Base-by-base conservation (phyloP, 2,888 invertebrate species). In the Andrena chrysosceles region DNA sequence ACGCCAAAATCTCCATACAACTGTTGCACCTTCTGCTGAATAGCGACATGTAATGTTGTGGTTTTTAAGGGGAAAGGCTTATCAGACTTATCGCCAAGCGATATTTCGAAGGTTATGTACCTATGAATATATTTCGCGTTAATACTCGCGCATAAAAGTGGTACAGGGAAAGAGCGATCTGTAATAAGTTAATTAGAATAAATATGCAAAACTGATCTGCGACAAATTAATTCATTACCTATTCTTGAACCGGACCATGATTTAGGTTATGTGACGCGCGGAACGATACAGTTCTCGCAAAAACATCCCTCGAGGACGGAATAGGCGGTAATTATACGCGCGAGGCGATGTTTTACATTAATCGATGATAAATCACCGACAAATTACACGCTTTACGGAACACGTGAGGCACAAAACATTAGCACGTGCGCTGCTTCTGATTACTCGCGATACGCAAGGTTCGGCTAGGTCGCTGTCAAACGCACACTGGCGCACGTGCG, bases 1-100 rank as follows among this genome's bases (percentile, higher is more conserved):
- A 95, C 94, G 10, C 97, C 98, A 92, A 96, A 97, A 91, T 97
- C 97, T 0, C 98, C 98, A 93, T 97, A 96, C 75, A 96, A 91
- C 89, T 96, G 95, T 90, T 96, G 95, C 16, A 97, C 95, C 93
- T 96, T 96, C 31, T 94, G 94, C 23, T 96, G 90, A 67, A 97
- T 93, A 0, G 96, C 95, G 66, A 95, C 93, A 85, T 96, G 95
- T 52, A 97, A 94, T 80, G 95, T 94, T 59, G 93, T 94, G 0
- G 95, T 94, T 88, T 95, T 96, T 26, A 96, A 87, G 20, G 91
- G 89, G 20, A 96, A 92, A 26, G 95, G 94, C 83, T 94, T 94
- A 56, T 94, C 93, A 20, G 94, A 94, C 42, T 95, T 94, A 59
- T 94, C 92, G 1, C 95, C 93, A 85, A 95, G 93, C 83, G 94